Evolutionary conservation across 2,113 vertebrate species (phyloP), one percentile per base, ranked within the genome.

Genomic region (Acanthisitta chloris): DNA sequence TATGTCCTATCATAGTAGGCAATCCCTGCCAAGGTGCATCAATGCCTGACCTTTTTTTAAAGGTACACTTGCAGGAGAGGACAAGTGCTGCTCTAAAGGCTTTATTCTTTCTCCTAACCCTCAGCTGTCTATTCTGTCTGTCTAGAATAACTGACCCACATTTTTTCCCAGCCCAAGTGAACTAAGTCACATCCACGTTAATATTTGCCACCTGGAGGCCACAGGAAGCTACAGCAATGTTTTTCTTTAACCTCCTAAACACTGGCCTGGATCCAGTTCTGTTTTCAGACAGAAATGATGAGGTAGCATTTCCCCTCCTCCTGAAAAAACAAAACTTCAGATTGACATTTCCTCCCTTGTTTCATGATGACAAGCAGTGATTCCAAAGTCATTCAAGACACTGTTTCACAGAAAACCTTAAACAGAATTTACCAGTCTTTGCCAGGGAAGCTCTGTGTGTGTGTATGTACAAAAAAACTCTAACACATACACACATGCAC

Each of bases 191-290:
- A 77, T 29, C n/a, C 20, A 72, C 5, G 33, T 82, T 88, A 90
- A 14, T 65, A 96, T 58, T 94, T 94, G 95, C 93, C 94, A 94
- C 46, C 80, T 81, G 90, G 92, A 96, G 92, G 91, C 66, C 79
- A 90, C 66, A 81, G 69, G 40, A 83, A 90, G 76, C 74, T 91
- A 90, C 61, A 86, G 83, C 10, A 26, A 33, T 82, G 88, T 64
- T 79, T 64, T 86, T 48, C 29, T 92, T 93, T 73, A 86, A 48
- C 34, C 46, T 81, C 42, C 4, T 1, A 43, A 86, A 91, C 61
- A 54, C n/a, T 73, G 64, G 28, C 58, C 70, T 74, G 45, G n/a
- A 88, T 94, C 71, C 67, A 84, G 43, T 77, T 70, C 89, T 46
- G 21, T 84, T 77, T 88, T 67, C 77, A 65, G 25, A 58, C 6